phyloP scores from a whole-genome alignment of 2,113 vertebrate genomes.

The Pipa parva region DNA sequence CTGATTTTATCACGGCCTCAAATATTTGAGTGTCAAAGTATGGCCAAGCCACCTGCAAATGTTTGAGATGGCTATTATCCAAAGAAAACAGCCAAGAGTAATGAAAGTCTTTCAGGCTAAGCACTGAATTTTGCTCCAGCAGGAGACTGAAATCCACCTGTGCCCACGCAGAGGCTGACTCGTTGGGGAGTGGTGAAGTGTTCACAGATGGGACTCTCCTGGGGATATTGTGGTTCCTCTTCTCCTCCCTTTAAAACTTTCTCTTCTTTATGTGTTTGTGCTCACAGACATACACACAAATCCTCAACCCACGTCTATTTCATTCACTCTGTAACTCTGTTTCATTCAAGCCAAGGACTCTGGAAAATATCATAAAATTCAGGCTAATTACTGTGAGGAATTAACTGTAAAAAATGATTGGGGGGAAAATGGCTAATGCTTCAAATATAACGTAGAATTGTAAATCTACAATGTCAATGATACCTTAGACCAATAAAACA shows the following conservation, averaged over 20 bases:
- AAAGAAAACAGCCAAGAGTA: constrained; percentile 73
- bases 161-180: constrained; percentile 53
- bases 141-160: constrained; percentile 66
- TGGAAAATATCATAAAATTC: constrained; percentile 31
- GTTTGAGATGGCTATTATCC: constrained; percentile 73
- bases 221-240: constrained; percentile 39
- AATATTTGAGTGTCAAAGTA: constrained; percentile 79
- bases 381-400: constrained; percentile 27
- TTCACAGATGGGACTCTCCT: constrained; percentile 48
- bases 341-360: constrained; percentile 1
- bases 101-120: constrained; percentile 73
- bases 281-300: constrained; percentile 10
- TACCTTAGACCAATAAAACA: constrained; percentile 16
- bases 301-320: not conserved
- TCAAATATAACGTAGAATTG: constrained; percentile 9
- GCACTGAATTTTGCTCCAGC: constrained; percentile 52
- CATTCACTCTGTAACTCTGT: constrained; percentile 11
- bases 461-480: constrained; percentile 13
- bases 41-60: constrained; percentile 80
- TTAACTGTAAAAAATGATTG: constrained; percentile 16
- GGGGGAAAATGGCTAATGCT: constrained; percentile 19
- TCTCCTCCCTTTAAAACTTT: constrained; percentile 5
- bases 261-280: constrained; percentile 10
- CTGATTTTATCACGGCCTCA: constrained; percentile 81
- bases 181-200: constrained; percentile 44